phyloP scores from a whole-genome alignment of 1,140 invertebrate species.

The Neodiprion fabricii region DNA sequence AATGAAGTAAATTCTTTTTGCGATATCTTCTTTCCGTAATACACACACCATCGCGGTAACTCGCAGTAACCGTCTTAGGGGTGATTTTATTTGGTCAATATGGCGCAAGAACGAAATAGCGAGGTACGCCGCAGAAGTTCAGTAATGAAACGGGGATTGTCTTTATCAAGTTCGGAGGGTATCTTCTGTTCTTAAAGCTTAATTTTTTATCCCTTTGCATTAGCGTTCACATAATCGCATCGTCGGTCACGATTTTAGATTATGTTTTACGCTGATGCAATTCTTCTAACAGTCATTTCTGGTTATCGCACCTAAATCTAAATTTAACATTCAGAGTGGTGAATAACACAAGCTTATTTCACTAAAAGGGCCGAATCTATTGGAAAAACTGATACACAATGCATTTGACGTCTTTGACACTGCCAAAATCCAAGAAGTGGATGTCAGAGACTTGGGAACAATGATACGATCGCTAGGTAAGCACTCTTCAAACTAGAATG shows the following conservation, averaged over 20 bases:
- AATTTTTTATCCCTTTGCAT: too few relatives aligned
- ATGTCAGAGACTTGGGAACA: conserved; percentile 87
- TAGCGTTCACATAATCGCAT: too few relatives aligned
- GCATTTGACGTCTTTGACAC: conserved; percentile 92
- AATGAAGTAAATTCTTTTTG: too few relatives aligned
- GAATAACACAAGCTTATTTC: too few relatives aligned
- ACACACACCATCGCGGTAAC: too few relatives aligned
- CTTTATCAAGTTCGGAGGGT: background rate
- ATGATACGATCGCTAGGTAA: conserved; percentile 80
- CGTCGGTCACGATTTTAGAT: too few relatives aligned
- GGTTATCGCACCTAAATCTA: too few relatives aligned
- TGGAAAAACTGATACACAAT: conserved; percentile 81
- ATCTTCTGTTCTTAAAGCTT: too few relatives aligned
- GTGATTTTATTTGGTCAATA: conserved; percentile 4
- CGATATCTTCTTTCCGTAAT: too few relatives aligned
- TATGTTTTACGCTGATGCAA: too few relatives aligned
- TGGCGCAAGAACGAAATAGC: background rate
- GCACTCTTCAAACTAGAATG: conserved; percentile 22
- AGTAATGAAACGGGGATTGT: background rate
- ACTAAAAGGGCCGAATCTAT: conserved; percentile 31
- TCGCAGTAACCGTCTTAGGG: background rate
- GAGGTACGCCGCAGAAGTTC: background rate
- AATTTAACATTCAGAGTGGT: too few relatives aligned
- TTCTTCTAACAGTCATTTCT: too few relatives aligned
- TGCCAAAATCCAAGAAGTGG: conserved; percentile 82